Conservation (phyloP, 2,888 invertebrate species). For the Hylaea fasciaria region DNA sequence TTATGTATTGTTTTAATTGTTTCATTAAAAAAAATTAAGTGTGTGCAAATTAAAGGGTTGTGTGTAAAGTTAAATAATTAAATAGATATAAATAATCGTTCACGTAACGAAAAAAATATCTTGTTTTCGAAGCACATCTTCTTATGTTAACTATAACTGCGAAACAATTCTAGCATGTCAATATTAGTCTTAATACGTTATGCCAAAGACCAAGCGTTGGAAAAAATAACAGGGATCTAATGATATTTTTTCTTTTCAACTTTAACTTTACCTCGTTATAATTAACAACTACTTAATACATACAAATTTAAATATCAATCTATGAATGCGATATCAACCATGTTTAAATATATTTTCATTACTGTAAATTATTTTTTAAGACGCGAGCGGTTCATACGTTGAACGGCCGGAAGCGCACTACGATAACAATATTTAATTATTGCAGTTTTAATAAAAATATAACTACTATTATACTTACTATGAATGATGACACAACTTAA, state of each 20-base stretch:
- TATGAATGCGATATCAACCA: slow-evolving; percentile 61
- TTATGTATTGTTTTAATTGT: slow-evolving; percentile 64
- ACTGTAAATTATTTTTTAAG: slow-evolving; percentile 69
- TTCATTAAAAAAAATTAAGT: slow-evolving; percentile 71
- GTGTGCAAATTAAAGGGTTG: slow-evolving; percentile 85
- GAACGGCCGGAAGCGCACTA: slow-evolving; percentile 48
- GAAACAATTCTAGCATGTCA: slow-evolving; percentile 65
- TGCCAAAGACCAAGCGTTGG: slow-evolving; percentile 83
- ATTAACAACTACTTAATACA: slow-evolving; percentile 43
- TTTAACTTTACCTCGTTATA: slow-evolving; percentile 64
- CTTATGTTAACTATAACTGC: slow-evolving; percentile 51
- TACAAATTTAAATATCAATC: slow-evolving; percentile 29
- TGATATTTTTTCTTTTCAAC: slow-evolving; percentile 72
- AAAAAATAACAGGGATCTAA: slow-evolving; percentile 80
- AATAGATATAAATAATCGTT: slow-evolving; percentile 78
- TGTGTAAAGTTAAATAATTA: slow-evolving; percentile 84
- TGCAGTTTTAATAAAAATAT: slow-evolving; percentile 73
- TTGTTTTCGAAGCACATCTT: slow-evolving; percentile 55
- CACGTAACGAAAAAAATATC: slow-evolving; percentile 65
- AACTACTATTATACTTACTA: slow-evolving; percentile 58
- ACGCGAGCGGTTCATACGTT: slow-evolving; percentile 50
- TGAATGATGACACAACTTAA: slow-evolving; percentile 66
- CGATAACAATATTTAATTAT: slow-evolving; percentile 61
- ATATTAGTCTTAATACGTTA: slow-evolving; percentile 71
- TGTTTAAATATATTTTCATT: slow-evolving; percentile 72